These are phyloP conservation scores for Notospermus geniculatus DNA, from an alignment of 1,140 invertebrate species.

Conservation along the genomic window DNA sequence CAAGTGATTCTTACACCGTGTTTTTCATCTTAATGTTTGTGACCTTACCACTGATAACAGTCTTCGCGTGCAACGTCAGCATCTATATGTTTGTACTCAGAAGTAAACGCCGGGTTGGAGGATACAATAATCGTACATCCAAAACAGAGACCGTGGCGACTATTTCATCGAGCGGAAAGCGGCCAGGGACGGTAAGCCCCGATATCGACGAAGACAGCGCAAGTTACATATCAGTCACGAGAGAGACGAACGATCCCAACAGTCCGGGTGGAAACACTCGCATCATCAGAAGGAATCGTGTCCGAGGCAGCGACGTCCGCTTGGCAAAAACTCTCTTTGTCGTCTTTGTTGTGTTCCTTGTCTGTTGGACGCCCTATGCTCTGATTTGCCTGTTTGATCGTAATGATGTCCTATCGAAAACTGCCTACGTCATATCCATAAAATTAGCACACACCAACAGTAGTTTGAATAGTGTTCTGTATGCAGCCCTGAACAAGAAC, in stretches of 20 bases:
- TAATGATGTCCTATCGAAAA: slow-evolving; percentile 12
- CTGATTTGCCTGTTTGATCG: slow-evolving; percentile 16
- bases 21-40: slow-evolving; percentile 36
- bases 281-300: neutral
- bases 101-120: slow-evolving; percentile 16
- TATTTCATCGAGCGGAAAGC: neutral
- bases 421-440: slow-evolving; percentile 27
- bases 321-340: slow-evolving; percentile 28
- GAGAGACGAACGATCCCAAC: neutral
- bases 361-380: slow-evolving; percentile 30
- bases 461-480: slow-evolving; percentile 31
- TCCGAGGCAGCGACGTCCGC: slow-evolving; percentile 14
- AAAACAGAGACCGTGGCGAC: neutral
- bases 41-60: slow-evolving; percentile 33
- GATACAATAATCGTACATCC: slow-evolving; percentile 4
- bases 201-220: neutral
- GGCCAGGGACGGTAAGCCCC: neutral
- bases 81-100: slow-evolving; percentile 30
- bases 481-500: slow-evolving; percentile 28
- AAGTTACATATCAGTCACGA: neutral
- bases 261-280: neutral
- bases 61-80: slow-evolving; percentile 32
- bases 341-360: slow-evolving; percentile 25
- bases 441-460: slow-evolving; percentile 34
- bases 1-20: slow-evolving; percentile 36